Conservation (phyloP, 2,113 vertebrate genomes). For the Calidris pygmaea region DNA sequence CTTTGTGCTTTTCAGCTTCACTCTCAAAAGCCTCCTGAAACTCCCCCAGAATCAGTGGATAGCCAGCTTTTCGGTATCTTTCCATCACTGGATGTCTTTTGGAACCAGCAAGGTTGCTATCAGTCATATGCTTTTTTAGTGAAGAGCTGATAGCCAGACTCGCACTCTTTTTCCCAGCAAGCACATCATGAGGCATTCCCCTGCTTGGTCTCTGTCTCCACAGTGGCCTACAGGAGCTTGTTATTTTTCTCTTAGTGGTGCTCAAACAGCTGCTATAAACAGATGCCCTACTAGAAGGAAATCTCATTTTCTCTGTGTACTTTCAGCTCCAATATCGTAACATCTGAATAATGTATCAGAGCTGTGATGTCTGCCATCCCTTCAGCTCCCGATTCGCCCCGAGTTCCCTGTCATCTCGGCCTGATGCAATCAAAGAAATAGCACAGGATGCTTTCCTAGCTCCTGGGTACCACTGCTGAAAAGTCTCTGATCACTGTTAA, state of each 20-base stretch:
- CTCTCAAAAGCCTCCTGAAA: not conserved
- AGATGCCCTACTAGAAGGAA: not conserved
- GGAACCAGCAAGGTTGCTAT: not conserved
- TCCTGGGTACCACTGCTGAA: not conserved
- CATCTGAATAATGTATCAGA: not conserved
- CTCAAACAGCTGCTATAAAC: not conserved
- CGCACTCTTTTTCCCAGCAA: not conserved
- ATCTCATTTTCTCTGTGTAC: not conserved
- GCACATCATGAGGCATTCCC: not conserved
- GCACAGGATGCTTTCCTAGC: not conserved
- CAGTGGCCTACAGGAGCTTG: accelerated
- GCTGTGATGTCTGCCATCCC: not conserved
- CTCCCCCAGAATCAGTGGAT: accelerated
- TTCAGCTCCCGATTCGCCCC: not conserved
- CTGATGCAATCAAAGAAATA: not conserved
- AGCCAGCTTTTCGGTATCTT: not conserved
- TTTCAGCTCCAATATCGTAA: accelerated
- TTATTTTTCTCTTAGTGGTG: not conserved
- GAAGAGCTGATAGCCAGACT: not conserved
- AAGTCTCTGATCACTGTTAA: not conserved
- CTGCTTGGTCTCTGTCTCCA: not conserved
- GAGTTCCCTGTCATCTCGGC: not conserved
- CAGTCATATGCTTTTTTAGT: not conserved
- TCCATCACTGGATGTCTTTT: no score
- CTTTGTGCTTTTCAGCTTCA: not conserved